These are phyloP conservation scores for Diplolepis rosae DNA, from an alignment of 2,888 invertebrate genomes.

Conservation along the genomic window DNA sequence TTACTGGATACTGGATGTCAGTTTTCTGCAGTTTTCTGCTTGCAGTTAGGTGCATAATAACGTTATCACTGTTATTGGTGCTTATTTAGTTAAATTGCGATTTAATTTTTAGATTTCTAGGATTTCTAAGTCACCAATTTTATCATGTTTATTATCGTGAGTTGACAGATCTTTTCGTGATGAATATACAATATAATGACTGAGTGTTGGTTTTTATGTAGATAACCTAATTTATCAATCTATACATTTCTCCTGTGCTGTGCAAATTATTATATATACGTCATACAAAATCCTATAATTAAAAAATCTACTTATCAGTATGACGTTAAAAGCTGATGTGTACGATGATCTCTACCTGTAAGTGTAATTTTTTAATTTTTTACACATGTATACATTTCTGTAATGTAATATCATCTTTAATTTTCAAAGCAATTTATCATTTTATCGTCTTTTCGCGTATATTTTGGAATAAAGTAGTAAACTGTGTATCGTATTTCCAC, in stretches of 20 bases:
- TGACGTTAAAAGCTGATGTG: slow-evolving; percentile 73
- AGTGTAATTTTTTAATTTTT: slow-evolving; percentile 70
- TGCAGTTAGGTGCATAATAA: background rate
- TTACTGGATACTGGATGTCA: too few species aligned
- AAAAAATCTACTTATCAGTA: slow-evolving; percentile 50
- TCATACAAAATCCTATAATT: slow-evolving; percentile 38
- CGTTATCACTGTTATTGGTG: background rate
- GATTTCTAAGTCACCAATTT: background rate
- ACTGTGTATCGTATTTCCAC: background rate
- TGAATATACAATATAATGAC: too few species aligned
- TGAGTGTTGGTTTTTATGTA: slow-evolving; percentile 1
- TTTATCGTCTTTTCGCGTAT: background rate
- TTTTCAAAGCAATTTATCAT: background rate
- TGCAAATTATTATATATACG: background rate
- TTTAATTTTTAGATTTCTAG: background rate
- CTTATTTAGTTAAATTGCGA: background rate
- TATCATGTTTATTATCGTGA: background rate
- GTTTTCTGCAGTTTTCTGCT: background rate
- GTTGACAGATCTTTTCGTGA: slow-evolving; percentile 6
- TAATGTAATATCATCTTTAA: background rate
- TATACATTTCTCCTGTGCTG: background rate
- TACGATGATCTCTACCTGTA: slow-evolving; percentile 85
- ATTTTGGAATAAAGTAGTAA: background rate
- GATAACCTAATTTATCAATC: background rate
- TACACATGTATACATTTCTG: background rate